Evolutionary conservation across 2,888 invertebrate species (phyloP).

Genomic region (Cerastis leucographa): DNA sequence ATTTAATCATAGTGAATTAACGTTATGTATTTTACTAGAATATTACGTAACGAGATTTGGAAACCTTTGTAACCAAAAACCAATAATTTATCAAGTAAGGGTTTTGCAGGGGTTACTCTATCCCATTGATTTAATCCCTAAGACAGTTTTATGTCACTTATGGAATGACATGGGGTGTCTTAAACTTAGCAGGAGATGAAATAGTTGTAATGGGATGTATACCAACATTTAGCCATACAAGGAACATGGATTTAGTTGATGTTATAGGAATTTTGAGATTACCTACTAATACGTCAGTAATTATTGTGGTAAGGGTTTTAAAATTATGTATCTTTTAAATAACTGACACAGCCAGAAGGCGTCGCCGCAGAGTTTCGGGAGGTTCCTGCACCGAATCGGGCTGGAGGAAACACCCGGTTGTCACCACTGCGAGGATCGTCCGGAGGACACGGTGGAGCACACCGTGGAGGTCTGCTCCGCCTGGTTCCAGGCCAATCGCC

Average conservation of each 20-base stretch:
- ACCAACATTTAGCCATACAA: neutral
- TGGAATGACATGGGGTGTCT: constrained; percentile 6
- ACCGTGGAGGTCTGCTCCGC: too few species aligned
- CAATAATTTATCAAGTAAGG: constrained; percentile 4
- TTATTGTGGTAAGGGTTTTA: neutral
- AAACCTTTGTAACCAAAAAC: neutral
- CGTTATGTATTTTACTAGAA: neutral
- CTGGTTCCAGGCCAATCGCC: too few species aligned
- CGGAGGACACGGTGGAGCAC: too few species aligned
- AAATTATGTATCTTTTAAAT: neutral
- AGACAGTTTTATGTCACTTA: neutral
- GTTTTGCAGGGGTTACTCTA: constrained; percentile 2
- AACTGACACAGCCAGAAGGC: too few species aligned
- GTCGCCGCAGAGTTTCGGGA: too few species aligned
- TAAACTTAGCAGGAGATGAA: neutral
- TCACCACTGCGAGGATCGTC: too few species aligned
- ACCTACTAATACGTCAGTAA: too few species aligned
- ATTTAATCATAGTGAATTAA: neutral
- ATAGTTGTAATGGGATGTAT: neutral
- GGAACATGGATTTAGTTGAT: neutral
- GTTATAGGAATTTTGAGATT: neutral
- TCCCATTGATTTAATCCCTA: neutral
- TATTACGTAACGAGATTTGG: neutral
- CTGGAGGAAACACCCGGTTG: too few species aligned
- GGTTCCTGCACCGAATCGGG: too few species aligned